These are phyloP conservation scores for Synanthedon myopaeformis DNA, from an alignment of 2,888 invertebrate genomes.

Conservation along the genomic window DNA sequence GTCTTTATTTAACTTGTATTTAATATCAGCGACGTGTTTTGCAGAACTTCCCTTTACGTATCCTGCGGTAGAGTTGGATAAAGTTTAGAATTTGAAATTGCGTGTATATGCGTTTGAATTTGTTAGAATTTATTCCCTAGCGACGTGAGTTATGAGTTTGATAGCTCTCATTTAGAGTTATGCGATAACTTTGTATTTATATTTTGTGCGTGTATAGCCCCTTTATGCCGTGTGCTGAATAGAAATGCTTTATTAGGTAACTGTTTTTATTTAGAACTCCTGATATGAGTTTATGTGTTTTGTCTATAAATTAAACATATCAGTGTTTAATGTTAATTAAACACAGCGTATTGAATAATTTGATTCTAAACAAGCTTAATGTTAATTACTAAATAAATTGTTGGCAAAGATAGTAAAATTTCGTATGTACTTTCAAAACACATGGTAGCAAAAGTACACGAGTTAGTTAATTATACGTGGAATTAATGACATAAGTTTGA, in stretches of 20 bases:
- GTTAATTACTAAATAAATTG: too few relatives aligned
- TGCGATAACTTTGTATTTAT: slow-evolving; percentile 8
- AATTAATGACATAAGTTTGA: slow-evolving; percentile 35
- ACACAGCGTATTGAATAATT: too few relatives aligned
- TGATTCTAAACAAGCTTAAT: too few relatives aligned
- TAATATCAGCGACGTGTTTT: slow-evolving; percentile 60
- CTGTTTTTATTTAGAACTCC: not conserved
- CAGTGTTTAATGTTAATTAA: too few relatives aligned
- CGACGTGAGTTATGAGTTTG: slow-evolving; percentile 23
- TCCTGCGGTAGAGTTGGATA: slow-evolving; percentile 28
- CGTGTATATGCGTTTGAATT: slow-evolving; percentile 37
- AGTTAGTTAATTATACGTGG: slow-evolving; percentile 33
- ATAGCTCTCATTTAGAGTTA: slow-evolving; percentile 14
- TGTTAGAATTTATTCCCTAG: slow-evolving; percentile 23
- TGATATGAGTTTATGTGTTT: not conserved
- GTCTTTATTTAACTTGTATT: slow-evolving; percentile 62
- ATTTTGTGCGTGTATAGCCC: slow-evolving; percentile 1
- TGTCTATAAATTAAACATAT: not conserved
- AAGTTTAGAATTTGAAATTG: slow-evolving; percentile 49
- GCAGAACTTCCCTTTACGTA: slow-evolving; percentile 34
- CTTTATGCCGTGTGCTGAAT: not conserved
- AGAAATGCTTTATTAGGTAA: not conserved
- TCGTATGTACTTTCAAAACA: not conserved
- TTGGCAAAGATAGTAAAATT: too few relatives aligned
- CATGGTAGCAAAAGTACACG: slow-evolving; percentile 15